Base-by-base conservation (phyloP, 2,113 vertebrate genomes). In the Istiophorus platypterus region DNA sequence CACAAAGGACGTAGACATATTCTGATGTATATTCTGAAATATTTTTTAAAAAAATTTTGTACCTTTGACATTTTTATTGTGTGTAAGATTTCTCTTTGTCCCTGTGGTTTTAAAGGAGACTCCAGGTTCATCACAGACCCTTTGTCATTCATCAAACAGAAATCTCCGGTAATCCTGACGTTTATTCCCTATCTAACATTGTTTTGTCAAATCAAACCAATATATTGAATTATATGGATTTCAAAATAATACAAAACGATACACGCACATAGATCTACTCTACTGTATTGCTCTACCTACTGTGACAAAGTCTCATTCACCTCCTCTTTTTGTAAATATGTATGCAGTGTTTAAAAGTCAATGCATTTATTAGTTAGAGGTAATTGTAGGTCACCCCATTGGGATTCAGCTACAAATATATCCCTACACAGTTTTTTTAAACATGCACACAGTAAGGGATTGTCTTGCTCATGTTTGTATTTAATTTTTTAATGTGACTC, bases 51-150 rank as follows among this genome's bases (percentile, higher is more conserved):
- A 7, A 2, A 22, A 3, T 22, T 12, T 15, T 20, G 52, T 7
- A 18, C 18, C 13, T 11, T 65, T 49, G n/a, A 27, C 22, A 45
- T 65, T 3, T 52, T 70, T 45, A 49, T 5, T 49, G 10, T 9
- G 22, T 31, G 7, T 1, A 1, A 56, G 13, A 6, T 80, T 42
- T 42, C 39, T 81, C 14, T 75, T 4, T 81, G 2, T 84, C 13
- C 58, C 20, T 82, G 47, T 12, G 34, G 34, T 0, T 65, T 58
- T 54, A 47, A 64, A 94, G 93, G 92, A 47, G 76, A 88, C 71
- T 81, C 76, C 71, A 88, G 85, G 76, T 76, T 91, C 65, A 74
- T 94, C 64, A n/a, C 17, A 8, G 85, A 89, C 12, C 67, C 88
- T 37, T 4, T 86, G 57, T 62, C 77, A 27, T 10, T 64, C 14